Conservation (phyloP, 2,888 invertebrate species). For the Cephalotes varians region DNA sequence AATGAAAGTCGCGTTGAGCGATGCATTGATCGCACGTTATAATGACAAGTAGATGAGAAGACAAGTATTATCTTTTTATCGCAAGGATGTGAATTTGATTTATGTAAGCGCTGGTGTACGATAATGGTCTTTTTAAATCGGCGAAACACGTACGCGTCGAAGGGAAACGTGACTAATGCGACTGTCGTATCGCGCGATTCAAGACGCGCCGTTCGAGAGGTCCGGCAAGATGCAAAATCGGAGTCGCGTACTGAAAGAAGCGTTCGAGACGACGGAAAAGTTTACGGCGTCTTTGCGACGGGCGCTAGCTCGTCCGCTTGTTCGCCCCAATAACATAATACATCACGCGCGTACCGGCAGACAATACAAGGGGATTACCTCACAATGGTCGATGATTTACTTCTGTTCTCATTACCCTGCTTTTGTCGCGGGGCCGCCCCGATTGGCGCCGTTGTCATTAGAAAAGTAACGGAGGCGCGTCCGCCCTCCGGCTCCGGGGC, state of each 20-base stretch:
- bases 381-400: conserved; percentile 86
- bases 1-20: conserved; percentile 24
- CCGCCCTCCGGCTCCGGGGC: conserved; percentile 71
- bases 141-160: conserved; percentile 13
- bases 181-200: conserved; percentile 22
- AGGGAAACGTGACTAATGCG: conserved; percentile 16
- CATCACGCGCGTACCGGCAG: conserved; percentile 83
- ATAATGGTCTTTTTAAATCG: conserved; percentile 11
- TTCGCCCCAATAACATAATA: conserved; percentile 84
- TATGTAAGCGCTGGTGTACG: conserved; percentile 6
- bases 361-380: conserved; percentile 85
- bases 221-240: background rate
- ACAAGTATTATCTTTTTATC: conserved; percentile 35
- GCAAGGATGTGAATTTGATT: conserved; percentile 41
- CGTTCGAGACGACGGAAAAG: conserved; percentile 58
- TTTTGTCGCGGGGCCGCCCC: conserved; percentile 83
- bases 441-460: conserved; percentile 84
- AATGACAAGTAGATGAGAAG: conserved; percentile 33
- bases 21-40: conserved; percentile 35
- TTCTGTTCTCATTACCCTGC: conserved; percentile 85
- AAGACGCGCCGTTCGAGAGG: background rate
- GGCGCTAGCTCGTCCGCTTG: conserved; percentile 56
- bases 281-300: conserved; percentile 74
- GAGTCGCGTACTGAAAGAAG: conserved; percentile 60
- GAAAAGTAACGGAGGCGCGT: conserved; percentile 85